Conservation (phyloP, 1,140 invertebrate genomes). For the Macrosteles quadrilineatus region DNA sequence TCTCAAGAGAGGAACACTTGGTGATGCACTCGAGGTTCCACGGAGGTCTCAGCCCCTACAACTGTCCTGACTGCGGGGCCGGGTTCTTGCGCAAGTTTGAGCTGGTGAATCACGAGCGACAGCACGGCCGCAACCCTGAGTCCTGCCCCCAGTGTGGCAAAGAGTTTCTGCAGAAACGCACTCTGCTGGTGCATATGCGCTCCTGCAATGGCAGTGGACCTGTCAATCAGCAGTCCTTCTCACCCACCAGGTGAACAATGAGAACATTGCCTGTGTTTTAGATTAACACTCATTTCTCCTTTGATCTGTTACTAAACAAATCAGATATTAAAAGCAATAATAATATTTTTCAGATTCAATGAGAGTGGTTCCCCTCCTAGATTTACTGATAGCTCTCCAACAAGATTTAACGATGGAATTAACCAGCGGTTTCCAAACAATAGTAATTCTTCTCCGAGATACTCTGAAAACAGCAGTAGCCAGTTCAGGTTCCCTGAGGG, state of each 20-base stretch:
- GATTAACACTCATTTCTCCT: too few relatives aligned
- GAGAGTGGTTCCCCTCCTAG: neutral
- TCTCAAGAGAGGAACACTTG: constrained; percentile 77
- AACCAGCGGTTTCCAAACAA: neutral
- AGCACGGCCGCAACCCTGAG: constrained; percentile 78
- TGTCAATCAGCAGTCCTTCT: constrained; percentile 22
- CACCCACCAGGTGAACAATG: constrained; percentile 28
- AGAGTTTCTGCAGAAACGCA: constrained; percentile 81
- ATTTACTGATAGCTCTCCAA: neutral
- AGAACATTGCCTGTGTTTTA: too few relatives aligned
- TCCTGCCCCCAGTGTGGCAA: constrained; percentile 78
- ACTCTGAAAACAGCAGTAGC: constrained; percentile 6
- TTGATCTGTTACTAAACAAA: too few relatives aligned
- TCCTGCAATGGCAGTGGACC: constrained; percentile 33
- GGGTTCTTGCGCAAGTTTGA: constrained; percentile 83
- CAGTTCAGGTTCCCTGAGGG: constrained; percentile 4
- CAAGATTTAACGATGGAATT: neutral
- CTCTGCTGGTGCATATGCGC: constrained; percentile 65
- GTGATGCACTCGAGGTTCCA: constrained; percentile 63
- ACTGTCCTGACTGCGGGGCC: constrained; percentile 78
- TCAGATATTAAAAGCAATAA: too few relatives aligned
- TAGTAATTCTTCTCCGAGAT: constrained; percentile 4
- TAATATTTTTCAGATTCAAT: too few relatives aligned
- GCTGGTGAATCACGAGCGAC: constrained; percentile 76
- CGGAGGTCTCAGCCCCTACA: constrained; percentile 77